Conservation (phyloP, 2,797 vertebrate genomes). For the Pseudochirops cupreus region DNA sequence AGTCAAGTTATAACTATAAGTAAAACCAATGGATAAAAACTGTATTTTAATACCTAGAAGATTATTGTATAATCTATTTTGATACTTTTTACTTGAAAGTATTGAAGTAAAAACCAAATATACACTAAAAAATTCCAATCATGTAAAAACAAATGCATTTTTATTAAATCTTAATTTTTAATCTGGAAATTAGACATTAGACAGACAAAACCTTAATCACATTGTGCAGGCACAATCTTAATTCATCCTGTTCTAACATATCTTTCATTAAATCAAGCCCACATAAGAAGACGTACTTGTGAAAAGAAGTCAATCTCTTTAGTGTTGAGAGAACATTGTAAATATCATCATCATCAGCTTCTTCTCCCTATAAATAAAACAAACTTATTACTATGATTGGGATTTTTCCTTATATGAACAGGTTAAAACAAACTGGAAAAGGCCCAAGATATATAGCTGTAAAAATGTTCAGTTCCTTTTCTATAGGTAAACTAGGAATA, state of each 20-base stretch:
- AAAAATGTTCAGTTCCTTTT: not conserved
- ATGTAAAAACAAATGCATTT: not conserved
- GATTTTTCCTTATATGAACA: conserved; percentile 39
- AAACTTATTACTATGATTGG: conserved; percentile 23
- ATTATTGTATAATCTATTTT: not conserved
- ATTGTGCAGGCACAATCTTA: not conserved
- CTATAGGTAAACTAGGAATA: not conserved
- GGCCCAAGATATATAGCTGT: not conserved
- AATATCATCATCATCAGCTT: conserved; percentile 98
- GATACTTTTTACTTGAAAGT: not conserved
- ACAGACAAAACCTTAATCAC: not conserved
- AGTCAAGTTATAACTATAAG: not conserved
- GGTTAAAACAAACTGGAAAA: not conserved
- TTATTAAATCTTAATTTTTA: conserved; percentile 19
- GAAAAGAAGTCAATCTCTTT: conserved; percentile 98
- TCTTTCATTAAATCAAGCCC: conserved; percentile 50
- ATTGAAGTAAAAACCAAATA: not conserved
- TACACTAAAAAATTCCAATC: not conserved
- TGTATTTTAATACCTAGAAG: not conserved
- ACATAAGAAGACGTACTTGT: conserved; percentile 91
- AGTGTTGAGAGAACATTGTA: conserved; percentile 98
- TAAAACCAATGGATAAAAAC: not conserved
- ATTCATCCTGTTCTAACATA: not conserved
- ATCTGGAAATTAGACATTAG: conserved; percentile 19
- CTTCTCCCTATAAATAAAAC: conserved; percentile 91